Evolutionary conservation across 2,113 vertebrate genomes (phyloP).

Genomic region (Spizaetus ornatus): DNA sequence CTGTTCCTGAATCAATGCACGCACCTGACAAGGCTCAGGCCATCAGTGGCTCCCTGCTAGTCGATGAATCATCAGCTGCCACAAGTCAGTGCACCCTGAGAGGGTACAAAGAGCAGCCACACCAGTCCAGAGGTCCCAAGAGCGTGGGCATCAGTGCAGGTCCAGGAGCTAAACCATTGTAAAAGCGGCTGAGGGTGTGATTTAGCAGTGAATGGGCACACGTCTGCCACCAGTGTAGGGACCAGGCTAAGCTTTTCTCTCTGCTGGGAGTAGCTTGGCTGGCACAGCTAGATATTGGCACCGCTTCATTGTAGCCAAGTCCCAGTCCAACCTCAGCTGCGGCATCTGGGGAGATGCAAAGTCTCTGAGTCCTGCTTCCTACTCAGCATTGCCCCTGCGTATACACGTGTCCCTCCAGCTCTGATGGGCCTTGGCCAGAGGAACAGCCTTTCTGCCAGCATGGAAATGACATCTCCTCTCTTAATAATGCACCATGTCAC

Average conservation of each 20-base stretch:
- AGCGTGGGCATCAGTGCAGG: neutral
- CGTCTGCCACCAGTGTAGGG: neutral
- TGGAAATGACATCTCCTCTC: neutral
- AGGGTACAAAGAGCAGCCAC: neutral
- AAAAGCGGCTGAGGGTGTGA: neutral
- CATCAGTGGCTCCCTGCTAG: neutral
- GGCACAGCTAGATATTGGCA: neutral
- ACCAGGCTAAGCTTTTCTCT: neutral
- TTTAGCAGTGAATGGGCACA: neutral
- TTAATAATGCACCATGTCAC: no score
- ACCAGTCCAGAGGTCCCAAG: rapidly evolving
- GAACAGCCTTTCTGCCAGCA: neutral
- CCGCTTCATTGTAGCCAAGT: neutral
- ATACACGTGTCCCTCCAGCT: neutral
- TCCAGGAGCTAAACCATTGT: neutral
- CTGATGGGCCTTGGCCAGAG: neutral
- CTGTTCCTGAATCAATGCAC: neutral
- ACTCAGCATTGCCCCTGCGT: neutral
- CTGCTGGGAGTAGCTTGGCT: neutral
- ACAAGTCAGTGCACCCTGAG: neutral
- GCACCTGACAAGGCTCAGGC: neutral
- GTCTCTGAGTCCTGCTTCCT: neutral
- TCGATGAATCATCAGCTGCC: rapidly evolving
- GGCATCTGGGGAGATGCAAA: neutral
- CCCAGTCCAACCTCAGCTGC: neutral